phyloP scores from a whole-genome alignment of 2,888 invertebrate genomes.

The Leptopilina myrica region DNA sequence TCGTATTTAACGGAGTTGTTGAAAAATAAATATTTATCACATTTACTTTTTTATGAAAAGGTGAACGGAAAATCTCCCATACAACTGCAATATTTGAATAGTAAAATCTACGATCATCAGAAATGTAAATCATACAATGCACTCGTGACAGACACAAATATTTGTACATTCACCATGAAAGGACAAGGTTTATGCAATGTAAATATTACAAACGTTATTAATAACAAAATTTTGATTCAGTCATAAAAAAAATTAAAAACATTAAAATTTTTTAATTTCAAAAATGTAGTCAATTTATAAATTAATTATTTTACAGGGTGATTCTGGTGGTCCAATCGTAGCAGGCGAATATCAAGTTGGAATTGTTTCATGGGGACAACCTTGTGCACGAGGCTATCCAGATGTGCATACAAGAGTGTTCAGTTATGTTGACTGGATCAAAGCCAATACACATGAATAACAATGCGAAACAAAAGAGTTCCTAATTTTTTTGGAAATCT shows the following conservation, averaged over 20 bases:
- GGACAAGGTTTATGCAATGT: constrained; percentile 31
- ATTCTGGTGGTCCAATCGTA: constrained; percentile 38
- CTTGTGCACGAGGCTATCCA: constrained; percentile 57
- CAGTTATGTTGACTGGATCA: constrained; percentile 64
- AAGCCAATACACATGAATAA: background rate
- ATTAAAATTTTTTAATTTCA: too few relatives aligned
- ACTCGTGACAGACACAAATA: background rate
- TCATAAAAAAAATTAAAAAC: too few relatives aligned
- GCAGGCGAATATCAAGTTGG: constrained; percentile 25
- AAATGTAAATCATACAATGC: background rate
- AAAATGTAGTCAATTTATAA: too few relatives aligned
- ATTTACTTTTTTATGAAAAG: background rate
- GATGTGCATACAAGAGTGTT: constrained; percentile 67
- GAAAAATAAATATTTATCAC: background rate
- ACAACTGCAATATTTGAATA: constrained; percentile 3
- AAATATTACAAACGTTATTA: background rate
- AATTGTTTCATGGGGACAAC: constrained; percentile 66
- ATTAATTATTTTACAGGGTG: constrained; percentile 18
- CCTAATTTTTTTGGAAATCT: too few relatives aligned
- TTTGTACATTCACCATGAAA: constrained; percentile 14
- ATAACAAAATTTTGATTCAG: too few relatives aligned
- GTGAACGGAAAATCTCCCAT: background rate
- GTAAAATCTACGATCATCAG: constrained; percentile 1
- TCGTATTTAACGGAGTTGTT: background rate
- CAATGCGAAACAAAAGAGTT: too few relatives aligned